These are phyloP conservation scores for Acronicta psi DNA, from an alignment of 2,888 invertebrate species.

Conservation along the genomic window DNA sequence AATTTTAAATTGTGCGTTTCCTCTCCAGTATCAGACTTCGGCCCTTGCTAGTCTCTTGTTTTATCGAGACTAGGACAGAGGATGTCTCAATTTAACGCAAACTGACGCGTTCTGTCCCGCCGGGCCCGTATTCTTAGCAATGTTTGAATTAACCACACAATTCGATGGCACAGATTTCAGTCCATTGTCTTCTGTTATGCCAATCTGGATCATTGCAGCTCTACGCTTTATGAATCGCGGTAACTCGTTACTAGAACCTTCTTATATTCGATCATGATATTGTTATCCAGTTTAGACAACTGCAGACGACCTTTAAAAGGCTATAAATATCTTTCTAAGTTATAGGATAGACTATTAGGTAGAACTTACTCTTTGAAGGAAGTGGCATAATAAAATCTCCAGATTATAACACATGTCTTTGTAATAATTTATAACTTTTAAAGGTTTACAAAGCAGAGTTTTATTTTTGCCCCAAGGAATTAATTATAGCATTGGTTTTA, in stretches of 20 bases:
- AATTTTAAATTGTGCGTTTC: constrained; percentile 52
- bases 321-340: no score
- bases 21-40: constrained; percentile 28
- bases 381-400: no score
- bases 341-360: no score
- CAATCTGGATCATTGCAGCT: constrained; percentile 21
- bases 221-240: constrained; percentile 15
- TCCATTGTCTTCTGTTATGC: constrained; percentile 25
- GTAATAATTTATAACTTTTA: no score
- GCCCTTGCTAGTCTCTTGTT: constrained; percentile 41
- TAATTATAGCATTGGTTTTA: no score
- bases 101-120: constrained; percentile 60
- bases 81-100: constrained; percentile 78
- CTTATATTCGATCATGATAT: not conserved
- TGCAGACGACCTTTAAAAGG: no score
- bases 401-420: no score
- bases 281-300: not conserved
- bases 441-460: no score
- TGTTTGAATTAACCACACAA: constrained; percentile 37
- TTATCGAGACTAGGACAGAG: constrained; percentile 55
- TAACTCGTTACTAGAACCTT: constrained; percentile 2
- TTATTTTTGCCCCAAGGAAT: no score
- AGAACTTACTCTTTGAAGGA: no score
- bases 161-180: constrained; percentile 46
- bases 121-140: constrained; percentile 63